Percentiles rank a stretch among this genome's conserved stretches.
These are phyloP conservation scores for Hydropsyche betteni DNA, from an alignment of 2,888 invertebrate species.

Conservation along the genomic window DNA sequence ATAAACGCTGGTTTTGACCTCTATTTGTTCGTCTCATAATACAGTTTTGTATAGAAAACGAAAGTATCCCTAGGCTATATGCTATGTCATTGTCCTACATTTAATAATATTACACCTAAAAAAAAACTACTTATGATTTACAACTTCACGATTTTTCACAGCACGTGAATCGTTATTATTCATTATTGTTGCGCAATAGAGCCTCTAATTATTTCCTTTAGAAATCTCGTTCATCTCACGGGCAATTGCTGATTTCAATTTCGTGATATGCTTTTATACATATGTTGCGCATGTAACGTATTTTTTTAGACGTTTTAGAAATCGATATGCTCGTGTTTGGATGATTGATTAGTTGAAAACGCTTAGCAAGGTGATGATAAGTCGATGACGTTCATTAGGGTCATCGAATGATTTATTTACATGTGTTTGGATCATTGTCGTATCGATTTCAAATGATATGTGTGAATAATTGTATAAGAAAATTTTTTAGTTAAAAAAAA, in stretches of 20 bases:
- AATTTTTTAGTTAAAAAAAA: too few relatives aligned
- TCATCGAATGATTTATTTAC: too few relatives aligned
- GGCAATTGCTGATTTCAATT: background rate
- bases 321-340: background rate
- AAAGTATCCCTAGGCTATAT: constrained; percentile 36
- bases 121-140: constrained; percentile 10
- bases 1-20: background rate
- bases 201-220: too few relatives aligned
- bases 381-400: background rate
- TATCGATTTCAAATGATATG: too few relatives aligned
- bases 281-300: background rate
- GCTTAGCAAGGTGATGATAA: constrained; percentile 1
- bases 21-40: constrained; percentile 11
- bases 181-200: too few relatives aligned
- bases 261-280: background rate
- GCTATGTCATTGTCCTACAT: constrained; percentile 37
- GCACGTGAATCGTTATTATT: background rate
- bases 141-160: constrained; percentile 16
- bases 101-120: background rate
- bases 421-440: too few relatives aligned
- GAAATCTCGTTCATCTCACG: too few relatives aligned
- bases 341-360: background rate
- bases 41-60: constrained; percentile 29
- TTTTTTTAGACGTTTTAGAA: background rate
- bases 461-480: too few relatives aligned